Percentiles rank a stretch among this genome's conserved stretches.
These are phyloP conservation scores for Numida meleagris DNA, from an alignment of 2,113 vertebrate genomes.

Conservation along the genomic window DNA sequence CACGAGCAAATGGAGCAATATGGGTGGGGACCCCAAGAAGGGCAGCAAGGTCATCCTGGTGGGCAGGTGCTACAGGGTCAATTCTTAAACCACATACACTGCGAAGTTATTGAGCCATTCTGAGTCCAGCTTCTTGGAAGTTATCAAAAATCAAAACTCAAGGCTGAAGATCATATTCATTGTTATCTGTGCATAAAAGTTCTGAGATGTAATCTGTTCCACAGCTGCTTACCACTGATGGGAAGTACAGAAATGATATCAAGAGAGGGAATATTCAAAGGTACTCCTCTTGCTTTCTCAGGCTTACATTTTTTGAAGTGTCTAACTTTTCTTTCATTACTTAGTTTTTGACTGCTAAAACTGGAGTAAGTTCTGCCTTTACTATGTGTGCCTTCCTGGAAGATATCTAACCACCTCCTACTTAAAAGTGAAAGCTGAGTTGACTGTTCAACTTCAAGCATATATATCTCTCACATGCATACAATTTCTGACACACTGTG, in stretches of 20 bases:
- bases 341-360: not conserved
- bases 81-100: not conserved
- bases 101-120: not conserved
- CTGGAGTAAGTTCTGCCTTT: not conserved
- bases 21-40: not conserved
- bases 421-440: not conserved
- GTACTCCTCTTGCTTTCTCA: not conserved
- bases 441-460: not conserved
- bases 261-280: not conserved
- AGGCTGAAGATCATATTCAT: not conserved
- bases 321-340: not conserved
- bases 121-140: not conserved
- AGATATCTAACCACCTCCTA: not conserved
- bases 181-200: not conserved
- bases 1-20: not conserved
- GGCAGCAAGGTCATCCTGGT: not conserved
- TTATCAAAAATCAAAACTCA: not conserved
- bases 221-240: not conserved
- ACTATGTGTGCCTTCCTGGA: fast-evolving
- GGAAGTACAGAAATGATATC: not conserved
- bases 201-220: not conserved
- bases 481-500: fast-evolving
- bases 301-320: not conserved
- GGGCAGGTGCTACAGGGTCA: fast-evolving
- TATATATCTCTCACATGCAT: not conserved